Evolutionary conservation across 2,797 vertebrate species (phyloP).

Genomic region (Potorous gilbertii): DNA sequence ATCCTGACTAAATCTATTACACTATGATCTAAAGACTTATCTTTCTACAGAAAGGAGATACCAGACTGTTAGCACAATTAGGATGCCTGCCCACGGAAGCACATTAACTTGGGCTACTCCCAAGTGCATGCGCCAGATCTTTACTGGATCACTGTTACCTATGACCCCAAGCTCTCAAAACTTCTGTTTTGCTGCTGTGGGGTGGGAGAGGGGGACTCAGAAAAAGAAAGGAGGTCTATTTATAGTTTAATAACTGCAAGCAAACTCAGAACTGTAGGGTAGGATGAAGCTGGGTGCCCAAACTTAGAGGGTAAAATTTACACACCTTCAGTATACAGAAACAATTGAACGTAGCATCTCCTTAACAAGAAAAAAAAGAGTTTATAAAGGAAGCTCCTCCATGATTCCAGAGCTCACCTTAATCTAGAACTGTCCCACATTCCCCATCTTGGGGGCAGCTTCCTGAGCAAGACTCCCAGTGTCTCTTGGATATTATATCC

Average conservation of each 20-base stretch:
- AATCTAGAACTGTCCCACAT: neutral
- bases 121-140: constrained; percentile 3
- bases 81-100: neutral
- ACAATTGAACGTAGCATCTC: neutral
- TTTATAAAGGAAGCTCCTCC: neutral
- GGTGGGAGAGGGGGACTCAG: neutral
- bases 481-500: neutral
- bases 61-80: neutral
- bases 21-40: neutral
- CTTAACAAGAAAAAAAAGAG: neutral
- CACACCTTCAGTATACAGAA: neutral
- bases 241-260: constrained; percentile 43
- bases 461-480: neutral
- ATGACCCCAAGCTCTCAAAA: neutral
- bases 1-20: too few species aligned
- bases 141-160: neutral
- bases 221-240: neutral
- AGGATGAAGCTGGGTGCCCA: neutral
- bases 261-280: neutral
- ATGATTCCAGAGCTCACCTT: neutral
- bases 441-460: neutral
- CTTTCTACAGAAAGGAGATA: neutral
- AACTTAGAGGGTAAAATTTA: neutral
- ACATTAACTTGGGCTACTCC: neutral
- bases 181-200: neutral